Conservation (phyloP, 1,140 invertebrate genomes). For the Heliconius melpomene region DNA sequence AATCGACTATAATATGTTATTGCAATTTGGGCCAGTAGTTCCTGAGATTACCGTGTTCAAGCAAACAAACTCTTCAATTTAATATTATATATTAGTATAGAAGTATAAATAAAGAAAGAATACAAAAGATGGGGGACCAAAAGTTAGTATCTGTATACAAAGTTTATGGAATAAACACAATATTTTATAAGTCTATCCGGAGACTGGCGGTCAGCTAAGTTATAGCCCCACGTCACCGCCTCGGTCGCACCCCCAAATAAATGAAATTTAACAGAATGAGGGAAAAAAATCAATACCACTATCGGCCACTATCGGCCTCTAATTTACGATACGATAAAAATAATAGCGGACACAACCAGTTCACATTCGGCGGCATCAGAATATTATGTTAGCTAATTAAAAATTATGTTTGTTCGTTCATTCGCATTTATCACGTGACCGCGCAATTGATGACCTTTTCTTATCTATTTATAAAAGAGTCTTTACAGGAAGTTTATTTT, state of each 20-base stretch:
- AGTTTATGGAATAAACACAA: constrained; percentile 18
- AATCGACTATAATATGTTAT: too few species aligned
- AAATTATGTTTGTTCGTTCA: not conserved
- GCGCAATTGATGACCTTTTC: not conserved
- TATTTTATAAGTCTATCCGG: constrained; percentile 17
- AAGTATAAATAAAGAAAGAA: not conserved
- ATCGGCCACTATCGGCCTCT: constrained; percentile 75
- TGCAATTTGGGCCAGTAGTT: too few species aligned
- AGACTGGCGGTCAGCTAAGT: constrained; percentile 32
- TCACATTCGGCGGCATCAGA: not conserved
- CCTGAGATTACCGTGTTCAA: too few species aligned
- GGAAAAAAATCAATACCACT: constrained; percentile 80
- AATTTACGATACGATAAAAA: constrained; percentile 68
- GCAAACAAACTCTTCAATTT: not conserved
- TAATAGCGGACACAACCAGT: constrained; percentile 26
- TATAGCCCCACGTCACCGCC: constrained; percentile 60
- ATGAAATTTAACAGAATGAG: constrained; percentile 81
- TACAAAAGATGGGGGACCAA: not conserved
- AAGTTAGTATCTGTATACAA: not conserved
- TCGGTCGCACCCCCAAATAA: constrained; percentile 76
- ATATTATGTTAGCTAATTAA: constrained; percentile 5
- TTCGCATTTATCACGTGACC: not conserved
- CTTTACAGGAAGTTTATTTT: not conserved
- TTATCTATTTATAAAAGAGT: not conserved
- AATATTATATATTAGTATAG: too few species aligned